Evolutionary conservation across 1,140 invertebrate species (phyloP).

Genomic region (Liolophura sinensis): DNA sequence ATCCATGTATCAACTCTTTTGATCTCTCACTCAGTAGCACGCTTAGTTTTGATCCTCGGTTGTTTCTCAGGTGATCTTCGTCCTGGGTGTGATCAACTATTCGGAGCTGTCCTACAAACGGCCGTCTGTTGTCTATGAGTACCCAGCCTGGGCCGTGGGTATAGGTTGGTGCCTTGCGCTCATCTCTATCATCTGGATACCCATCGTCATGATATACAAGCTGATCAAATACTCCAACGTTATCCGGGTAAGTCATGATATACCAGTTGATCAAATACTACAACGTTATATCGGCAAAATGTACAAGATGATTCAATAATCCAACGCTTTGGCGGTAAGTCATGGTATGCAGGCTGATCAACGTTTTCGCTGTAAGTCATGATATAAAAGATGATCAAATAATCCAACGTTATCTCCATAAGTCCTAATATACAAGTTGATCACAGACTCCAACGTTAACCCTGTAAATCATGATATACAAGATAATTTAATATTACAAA

Average conservation of each 20-base stretch:
- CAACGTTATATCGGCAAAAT: background rate
- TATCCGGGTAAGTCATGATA: conserved; percentile 47
- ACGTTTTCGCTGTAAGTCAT: background rate
- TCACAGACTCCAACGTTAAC: background rate
- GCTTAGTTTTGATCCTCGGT: background rate
- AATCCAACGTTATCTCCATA: background rate
- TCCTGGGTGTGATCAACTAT: conserved; percentile 72
- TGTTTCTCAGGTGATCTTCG: conserved; percentile 35
- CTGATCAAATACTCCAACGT: conserved; percentile 36
- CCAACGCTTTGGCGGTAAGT: background rate
- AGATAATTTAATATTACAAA: background rate
- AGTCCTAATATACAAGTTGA: background rate
- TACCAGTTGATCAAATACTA: conserved; percentile 54
- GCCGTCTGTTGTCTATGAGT: conserved; percentile 46
- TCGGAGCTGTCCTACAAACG: conserved; percentile 52
- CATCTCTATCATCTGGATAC: conserved; percentile 65
- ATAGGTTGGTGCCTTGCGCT: conserved; percentile 67
- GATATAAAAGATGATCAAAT: background rate
- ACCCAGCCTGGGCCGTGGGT: conserved; percentile 66
- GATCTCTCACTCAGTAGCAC: no score
- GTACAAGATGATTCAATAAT: background rate
- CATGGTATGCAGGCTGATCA: background rate
- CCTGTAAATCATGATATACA: background rate
- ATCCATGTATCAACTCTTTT: no score
- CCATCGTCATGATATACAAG: conserved; percentile 63